These are phyloP conservation scores for Rhinolophus ferrumequinum DNA, from an alignment of 2,113 vertebrate genomes.

Conservation along the genomic window DNA sequence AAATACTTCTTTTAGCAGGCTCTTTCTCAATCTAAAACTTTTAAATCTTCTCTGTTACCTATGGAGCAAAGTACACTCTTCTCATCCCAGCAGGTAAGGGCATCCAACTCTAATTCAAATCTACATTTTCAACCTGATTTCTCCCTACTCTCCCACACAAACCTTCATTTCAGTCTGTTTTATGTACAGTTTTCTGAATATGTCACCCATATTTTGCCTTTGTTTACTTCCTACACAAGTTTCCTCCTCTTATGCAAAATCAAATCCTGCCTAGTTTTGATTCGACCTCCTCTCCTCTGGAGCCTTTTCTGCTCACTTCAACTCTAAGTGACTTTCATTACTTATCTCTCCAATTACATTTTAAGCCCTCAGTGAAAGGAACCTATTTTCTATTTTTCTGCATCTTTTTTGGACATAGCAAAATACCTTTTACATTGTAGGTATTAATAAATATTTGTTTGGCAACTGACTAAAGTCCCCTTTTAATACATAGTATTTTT, in stretches of 20 bases:
- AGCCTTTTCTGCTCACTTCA: not conserved
- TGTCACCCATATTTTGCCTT: not conserved
- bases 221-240: not conserved
- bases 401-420: not conserved
- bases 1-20: conserved; percentile 22
- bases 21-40: conserved; percentile 26
- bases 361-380: not conserved
- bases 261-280: not conserved
- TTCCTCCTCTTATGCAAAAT: conserved; percentile 8
- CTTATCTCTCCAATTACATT: conserved; percentile 1
- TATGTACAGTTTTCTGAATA: not conserved
- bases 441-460: conserved; percentile 2
- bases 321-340: conserved; percentile 27
- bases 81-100: not conserved
- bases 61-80: not conserved
- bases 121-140: conserved; percentile 22
- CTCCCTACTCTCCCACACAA: conserved; percentile 18
- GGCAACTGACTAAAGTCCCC: not conserved
- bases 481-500: conserved; percentile 11
- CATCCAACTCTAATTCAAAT: not conserved
- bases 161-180: not conserved
- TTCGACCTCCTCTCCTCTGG: not conserved
- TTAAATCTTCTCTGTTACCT: not conserved
- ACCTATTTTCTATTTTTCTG: conserved; percentile 23
- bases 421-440: not conserved